Percentiles rank a stretch among this genome's conserved stretches.
These are phyloP conservation scores for Diploscapter pachys DNA, from an alignment of 1,140 invertebrate species.

Conservation along the genomic window DNA sequence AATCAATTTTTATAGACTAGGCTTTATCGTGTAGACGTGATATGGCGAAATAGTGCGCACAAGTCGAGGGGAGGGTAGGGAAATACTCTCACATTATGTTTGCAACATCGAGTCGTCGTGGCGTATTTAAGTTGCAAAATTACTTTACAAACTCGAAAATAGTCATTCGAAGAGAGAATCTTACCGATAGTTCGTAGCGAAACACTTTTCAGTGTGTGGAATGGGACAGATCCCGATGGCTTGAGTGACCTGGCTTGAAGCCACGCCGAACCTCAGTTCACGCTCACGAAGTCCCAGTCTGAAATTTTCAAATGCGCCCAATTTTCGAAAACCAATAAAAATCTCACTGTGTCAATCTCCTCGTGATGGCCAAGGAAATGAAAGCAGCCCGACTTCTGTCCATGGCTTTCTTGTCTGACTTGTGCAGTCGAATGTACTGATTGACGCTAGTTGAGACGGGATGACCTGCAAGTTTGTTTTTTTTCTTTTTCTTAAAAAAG, in stretches of 20 bases:
- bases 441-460: conserved; percentile 23
- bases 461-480: conserved; percentile 22
- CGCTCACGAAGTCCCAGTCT: conserved; percentile 37
- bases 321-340: neutral
- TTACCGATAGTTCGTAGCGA: conserved; percentile 30
- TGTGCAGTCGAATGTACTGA: conserved; percentile 35
- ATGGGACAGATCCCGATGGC: conserved; percentile 31
- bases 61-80: too few species aligned
- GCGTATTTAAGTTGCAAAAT: too few species aligned
- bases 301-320: conserved; percentile 5
- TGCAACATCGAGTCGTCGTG: too few species aligned
- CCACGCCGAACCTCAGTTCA: conserved; percentile 34
- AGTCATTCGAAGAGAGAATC: too few species aligned
- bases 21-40: too few species aligned
- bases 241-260: conserved; percentile 24
- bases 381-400: conserved; percentile 33
- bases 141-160: too few species aligned
- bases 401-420: conserved; percentile 25
- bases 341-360: conserved; percentile 32
- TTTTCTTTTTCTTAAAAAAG: neutral
- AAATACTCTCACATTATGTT: too few species aligned
- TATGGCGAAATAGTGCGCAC: too few species aligned
- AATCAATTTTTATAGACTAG: too few species aligned
- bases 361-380: conserved; percentile 36
- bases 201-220: conserved; percentile 23